Base-by-base conservation (phyloP, 2,888 invertebrate genomes). In the Cerceris rybyensis region DNA sequence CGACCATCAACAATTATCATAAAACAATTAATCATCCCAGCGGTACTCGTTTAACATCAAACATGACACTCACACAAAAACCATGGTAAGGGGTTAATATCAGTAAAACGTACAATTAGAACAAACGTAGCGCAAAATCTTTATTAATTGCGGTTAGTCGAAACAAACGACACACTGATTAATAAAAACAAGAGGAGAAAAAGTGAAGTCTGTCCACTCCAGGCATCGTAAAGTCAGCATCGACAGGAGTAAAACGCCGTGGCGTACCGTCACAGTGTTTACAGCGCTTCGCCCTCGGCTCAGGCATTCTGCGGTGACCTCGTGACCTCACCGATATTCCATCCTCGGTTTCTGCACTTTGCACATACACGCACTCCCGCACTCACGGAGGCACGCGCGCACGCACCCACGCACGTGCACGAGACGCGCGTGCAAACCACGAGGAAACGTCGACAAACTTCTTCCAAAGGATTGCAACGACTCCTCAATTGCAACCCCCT, bases 201-300 rank as follows among this genome's bases (percentile, higher is more conserved):
- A 43, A 14, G n/a, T 9, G 43, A 17, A 46, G 61, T n/a, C 14
- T 11, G 16, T 49, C 50, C 63, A 28, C 28, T 8, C n/a, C 50
- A 50, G 13, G n/a, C 11, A 50, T n/a, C 6, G 50, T 2, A 50
- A 50, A 50, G n/a, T 13, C 68, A 43, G 63, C 65, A 72, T 73
- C 63, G 28, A 28, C 28, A 28, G 28, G 28, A 28, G 28, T 28
- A 4, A 28, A 61, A 77, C 75, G 59, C 67, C 61, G 78, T 87
- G 84, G 79, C 91, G 90, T 95, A 97, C 97, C 97, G 96, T 97
- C 96, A 96, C 97, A 97, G 94, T 96, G 96, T 95, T 96, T 96
- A 96, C 97, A 97, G 96, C 97, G 96, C 94, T 97, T 97, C 94
- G 96, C 96, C 95, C 96, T 96, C 94, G 96, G 96, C 94, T 95